phyloP scores from a whole-genome alignment of 1,140 invertebrate species.

The Heterodera carotae region DNA sequence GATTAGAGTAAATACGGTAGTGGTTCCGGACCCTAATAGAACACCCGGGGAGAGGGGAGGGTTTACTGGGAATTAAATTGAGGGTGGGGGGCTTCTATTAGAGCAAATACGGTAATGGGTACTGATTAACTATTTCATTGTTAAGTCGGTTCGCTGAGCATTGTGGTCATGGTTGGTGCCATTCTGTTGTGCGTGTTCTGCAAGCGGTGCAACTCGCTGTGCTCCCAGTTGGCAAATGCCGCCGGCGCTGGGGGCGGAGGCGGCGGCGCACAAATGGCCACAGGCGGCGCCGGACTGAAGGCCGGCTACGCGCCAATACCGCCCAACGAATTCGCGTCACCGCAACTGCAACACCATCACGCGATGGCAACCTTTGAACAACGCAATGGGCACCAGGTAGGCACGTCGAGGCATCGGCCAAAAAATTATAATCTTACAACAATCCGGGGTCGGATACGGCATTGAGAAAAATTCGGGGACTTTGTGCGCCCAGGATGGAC shows the following conservation, averaged over 20 bases:
- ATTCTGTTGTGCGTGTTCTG: slow-evolving; percentile 26
- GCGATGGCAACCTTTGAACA: slow-evolving; percentile 17
- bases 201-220: slow-evolving; percentile 16
- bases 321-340: slow-evolving; percentile 18
- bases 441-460: too few relatives aligned
- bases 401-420: background rate
- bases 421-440: too few relatives aligned
- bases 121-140: background rate
- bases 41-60: too few relatives aligned
- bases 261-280: background rate
- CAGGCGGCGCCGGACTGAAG: background rate
- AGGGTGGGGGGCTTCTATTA: too few relatives aligned
- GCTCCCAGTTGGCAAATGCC: slow-evolving; percentile 17
- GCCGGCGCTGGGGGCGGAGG: background rate
- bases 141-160: slow-evolving; percentile 23
- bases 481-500: too few relatives aligned
- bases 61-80: too few relatives aligned
- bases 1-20: too few relatives aligned
- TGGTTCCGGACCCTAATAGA: too few relatives aligned
- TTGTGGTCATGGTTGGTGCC: slow-evolving; percentile 22
- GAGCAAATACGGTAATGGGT: too few relatives aligned
- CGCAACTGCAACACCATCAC: slow-evolving; percentile 25
- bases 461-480: background rate
- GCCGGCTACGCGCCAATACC: slow-evolving; percentile 28
- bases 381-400: background rate